These are phyloP conservation scores for Kradibia gibbosae DNA, from an alignment of 1,140 invertebrate species.

Conservation along the genomic window DNA sequence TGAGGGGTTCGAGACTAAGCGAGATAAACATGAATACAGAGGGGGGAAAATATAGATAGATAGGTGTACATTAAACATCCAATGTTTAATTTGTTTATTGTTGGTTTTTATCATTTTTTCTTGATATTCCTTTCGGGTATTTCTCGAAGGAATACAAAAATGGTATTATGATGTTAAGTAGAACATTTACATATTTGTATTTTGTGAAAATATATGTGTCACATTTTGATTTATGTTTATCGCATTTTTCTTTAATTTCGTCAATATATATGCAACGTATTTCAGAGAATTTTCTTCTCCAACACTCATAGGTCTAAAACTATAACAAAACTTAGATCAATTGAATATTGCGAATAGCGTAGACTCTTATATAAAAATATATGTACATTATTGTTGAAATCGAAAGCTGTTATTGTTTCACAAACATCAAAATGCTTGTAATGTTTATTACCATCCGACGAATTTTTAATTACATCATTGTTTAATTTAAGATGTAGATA, in stretches of 20 bases:
- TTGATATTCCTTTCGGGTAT: background rate
- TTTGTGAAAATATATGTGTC: constrained; percentile 9
- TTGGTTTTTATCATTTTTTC: background rate
- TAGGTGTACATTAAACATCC: background rate
- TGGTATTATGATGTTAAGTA: constrained; percentile 32
- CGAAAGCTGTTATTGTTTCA: too few relatives aligned
- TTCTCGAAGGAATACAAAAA: constrained; percentile 27
- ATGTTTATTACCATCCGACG: too few relatives aligned
- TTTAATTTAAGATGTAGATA: too few relatives aligned
- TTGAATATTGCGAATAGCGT: too few relatives aligned
- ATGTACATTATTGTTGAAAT: too few relatives aligned
- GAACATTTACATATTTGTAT: constrained; percentile 27
- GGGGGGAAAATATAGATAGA: background rate
- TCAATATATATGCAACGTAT: background rate
- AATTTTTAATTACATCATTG: too few relatives aligned
- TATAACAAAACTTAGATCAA: too few relatives aligned
- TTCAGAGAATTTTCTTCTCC: constrained; percentile 1
- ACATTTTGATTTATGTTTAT: background rate
- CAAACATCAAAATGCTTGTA: too few relatives aligned
- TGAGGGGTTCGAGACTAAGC: background rate
- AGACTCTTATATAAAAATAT: too few relatives aligned
- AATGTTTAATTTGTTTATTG: constrained; percentile 37
- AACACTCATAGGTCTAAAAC: too few relatives aligned
- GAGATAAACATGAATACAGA: background rate
- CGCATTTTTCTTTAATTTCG: background rate